Evolutionary conservation across 64 coral and sea anemone genomes (phyloP), one percentile per base, ranked within the genome.

Genomic region (Cladopsammia gracilis): DNA sequence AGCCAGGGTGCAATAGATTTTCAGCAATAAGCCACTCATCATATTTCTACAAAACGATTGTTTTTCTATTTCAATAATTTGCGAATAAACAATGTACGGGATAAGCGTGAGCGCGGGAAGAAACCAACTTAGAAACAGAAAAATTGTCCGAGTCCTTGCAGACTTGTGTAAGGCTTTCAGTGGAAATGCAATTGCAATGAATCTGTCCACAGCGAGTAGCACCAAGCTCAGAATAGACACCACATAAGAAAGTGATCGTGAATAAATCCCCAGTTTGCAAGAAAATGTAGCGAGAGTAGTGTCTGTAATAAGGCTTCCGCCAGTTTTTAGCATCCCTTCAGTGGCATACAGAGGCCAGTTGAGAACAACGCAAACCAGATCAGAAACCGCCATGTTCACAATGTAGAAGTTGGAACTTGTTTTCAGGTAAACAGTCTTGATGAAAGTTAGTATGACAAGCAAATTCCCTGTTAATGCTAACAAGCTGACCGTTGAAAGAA

Each of bases 181-280:
- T 23, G 75, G 75, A 54, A 77, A 77, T 4, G 46, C 75, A 7
- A 25, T 77, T 57, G 50, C 75, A 26, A 53, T 25, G n/a, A 24
- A 77, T 56, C 75, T 77, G 3, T 80, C 77, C 77, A 80, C 77
- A 44, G 56, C 57, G 14, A 80, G 43, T 6, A 80, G 23, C 53
- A 60, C 15, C 16, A 80, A 43, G 24, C 77, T 80, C 2, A 44
- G 13, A 60, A 80, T 44, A 7, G 77, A 80, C 23, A 80, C 77
- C 54, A 61, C 25, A 43, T 80, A 80, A 3, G 54, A 80, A 1
- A 80, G 15, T 19, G 73, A n/a, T 48, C 73, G 73, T 76, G 73
- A 50, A 76, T 76, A 76, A 76, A 76, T 76, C 2, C 73, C 73
- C 18, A 76, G 13, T 22, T 76, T 76, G 73, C 73, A 76, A 20